phyloP scores from a whole-genome alignment of 2,113 vertebrate genomes.

The Pollachius pollachius region DNA sequence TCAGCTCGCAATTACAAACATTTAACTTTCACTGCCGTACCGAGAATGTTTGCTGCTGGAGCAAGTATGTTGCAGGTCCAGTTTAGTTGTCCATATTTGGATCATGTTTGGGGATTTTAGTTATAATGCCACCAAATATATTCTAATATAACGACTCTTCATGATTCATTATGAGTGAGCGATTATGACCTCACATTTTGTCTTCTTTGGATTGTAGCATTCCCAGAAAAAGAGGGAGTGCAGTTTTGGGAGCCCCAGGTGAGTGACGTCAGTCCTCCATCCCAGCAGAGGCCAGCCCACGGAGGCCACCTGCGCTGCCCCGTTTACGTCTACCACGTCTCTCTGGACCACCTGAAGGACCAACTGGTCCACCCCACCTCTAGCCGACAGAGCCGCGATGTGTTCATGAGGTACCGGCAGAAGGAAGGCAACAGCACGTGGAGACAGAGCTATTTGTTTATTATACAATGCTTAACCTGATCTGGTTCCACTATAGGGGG shows the following conservation, averaged over 20 bases:
- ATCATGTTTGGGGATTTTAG: too few relatives aligned
- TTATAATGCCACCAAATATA: too few relatives aligned
- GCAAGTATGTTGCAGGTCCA: too few relatives aligned
- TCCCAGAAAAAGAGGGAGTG: conserved; percentile 64
- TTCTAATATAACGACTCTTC: too few relatives aligned
- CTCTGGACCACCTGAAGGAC: conserved; percentile 85
- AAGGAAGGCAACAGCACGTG: background rate
- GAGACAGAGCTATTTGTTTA: background rate
- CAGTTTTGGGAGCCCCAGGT: conserved; percentile 73
- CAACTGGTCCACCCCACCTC: conserved; percentile 82
- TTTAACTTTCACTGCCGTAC: too few relatives aligned
- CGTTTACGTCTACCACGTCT: conserved; percentile 92
- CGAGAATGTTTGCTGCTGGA: too few relatives aligned
- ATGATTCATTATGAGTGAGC: too few relatives aligned
- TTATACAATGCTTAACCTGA: background rate
- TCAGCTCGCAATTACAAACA: too few relatives aligned
- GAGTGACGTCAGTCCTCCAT: conserved; percentile 75
- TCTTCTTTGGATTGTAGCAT: conserved; percentile 1
- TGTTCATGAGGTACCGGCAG: conserved; percentile 85
- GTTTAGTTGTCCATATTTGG: too few relatives aligned
- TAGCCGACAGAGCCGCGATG: conserved; percentile 77
- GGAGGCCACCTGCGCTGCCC: conserved; percentile 81
- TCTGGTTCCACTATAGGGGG: background rate
- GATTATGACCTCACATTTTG: background rate
- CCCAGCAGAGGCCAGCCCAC: conserved; percentile 75